Evolutionary conservation across 2,888 invertebrate species (phyloP), one percentile per base, ranked within the genome.

Genomic region (Plagodis pulveraria): DNA sequence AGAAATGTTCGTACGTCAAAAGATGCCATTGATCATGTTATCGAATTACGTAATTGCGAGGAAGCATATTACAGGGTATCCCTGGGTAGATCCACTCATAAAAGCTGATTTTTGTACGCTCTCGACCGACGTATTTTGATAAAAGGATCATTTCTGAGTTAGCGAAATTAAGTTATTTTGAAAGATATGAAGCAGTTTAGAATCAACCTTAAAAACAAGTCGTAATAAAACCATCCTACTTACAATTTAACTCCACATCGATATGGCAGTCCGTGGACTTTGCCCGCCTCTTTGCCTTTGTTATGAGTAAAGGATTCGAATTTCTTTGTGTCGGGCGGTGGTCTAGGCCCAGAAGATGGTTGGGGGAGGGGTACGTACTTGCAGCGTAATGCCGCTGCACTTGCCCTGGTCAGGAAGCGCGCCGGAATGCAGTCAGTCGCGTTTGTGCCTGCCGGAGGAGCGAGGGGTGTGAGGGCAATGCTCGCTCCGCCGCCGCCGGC

Each of bases 351-450:
- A 61, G 69, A 45, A 73, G 66, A 74, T 44, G 78, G 67, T 34
- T 65, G 61, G 35, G 72, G 66, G 80, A 70, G 75, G 65, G 74
- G 77, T 71, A 81, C 68, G 87, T 89, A 89, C 89, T 89, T 84
- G 87, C 87, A 86, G 83, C 77, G 87, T 87, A 89, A 87, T 89
- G 89, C 80, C 83, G 82, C 83, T 87, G 88, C 91, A 91, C 91
- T 91, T 91, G 91, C 91, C 86, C 81, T 82, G 90, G 91, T 89
- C 92, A 91, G 91, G 92, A 92, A 91, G 91, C 90, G 91, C 87
- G 74, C 83, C 81, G 93, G 93, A 93, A 93, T 93, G 93, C 91
- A 87, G 93, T 93, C 93, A 90, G 90, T 82, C 92, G 89, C 91
- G 92, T 91, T 90, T 83, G 82, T 80, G 77, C 71, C 77, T 74